Evolutionary conservation across 2,113 vertebrate species (phyloP), one percentile per base, ranked within the genome.

Genomic region (Caranx melampygus): DNA sequence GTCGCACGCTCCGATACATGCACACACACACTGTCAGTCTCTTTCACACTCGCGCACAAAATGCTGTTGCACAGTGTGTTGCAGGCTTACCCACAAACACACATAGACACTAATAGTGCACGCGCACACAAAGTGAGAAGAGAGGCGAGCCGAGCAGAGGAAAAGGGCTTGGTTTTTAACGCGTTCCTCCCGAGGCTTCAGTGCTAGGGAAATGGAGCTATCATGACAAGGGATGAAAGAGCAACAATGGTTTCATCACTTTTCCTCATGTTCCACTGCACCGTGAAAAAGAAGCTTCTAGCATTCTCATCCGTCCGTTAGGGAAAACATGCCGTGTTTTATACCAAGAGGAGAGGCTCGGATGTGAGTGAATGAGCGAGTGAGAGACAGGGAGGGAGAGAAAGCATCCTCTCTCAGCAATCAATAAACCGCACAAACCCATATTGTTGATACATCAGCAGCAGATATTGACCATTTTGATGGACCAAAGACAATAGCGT

Each of bases 181-280:
- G 47, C 26, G 21, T 75, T 86, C 82, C 89, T 87, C 85, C 57
- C 40, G 83, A 82, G 79, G 89, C 83, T 74, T 88, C 86, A 69
- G 82, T 81, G 62, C 74, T 18, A 79, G 59, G 83, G 85, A 87
- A 85, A 84, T 82, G 82, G 81, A 91, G 82, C 80, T 67, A 86
- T 92, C 86, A 86, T 81, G 87, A 89, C 84, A 75, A 78, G 65
- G 80, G 89, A 87, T 90, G 83, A 91, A 91, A 91, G 86, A 87
- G 88, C 87, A 89, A 92, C 87, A 87, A 87, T 82, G 82, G 79
- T 91, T 91, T 91, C 86, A 88, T 89, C 91, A 72, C 87, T 88
- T 85, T 83, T 76, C 82, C 74, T 82, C 83, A 72, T 87, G 85
- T 92, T 89, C 79, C 79, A 68, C 84, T 74, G 84, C 78, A 76